These are phyloP conservation scores for Neodiprion virginianus DNA, from an alignment of 1,140 invertebrate genomes.

Conservation along the genomic window DNA sequence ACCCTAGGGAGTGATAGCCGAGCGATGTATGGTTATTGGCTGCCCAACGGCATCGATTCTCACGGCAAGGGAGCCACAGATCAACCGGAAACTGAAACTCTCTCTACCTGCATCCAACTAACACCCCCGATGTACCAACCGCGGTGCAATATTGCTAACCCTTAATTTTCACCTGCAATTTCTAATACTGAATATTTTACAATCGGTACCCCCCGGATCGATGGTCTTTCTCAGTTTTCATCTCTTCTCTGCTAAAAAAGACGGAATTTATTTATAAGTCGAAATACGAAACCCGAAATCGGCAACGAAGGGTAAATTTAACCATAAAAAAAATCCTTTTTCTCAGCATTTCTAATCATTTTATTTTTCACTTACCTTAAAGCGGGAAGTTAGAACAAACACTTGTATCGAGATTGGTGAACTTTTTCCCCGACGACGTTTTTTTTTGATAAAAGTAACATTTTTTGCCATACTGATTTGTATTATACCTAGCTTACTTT, in stretches of 20 bases:
- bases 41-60: constrained; percentile 59
- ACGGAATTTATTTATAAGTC: too few relatives aligned
- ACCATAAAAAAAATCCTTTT: too few relatives aligned
- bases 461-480: background rate
- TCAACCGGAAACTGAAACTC: constrained; percentile 59
- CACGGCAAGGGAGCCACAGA: constrained; percentile 59
- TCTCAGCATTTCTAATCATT: too few relatives aligned
- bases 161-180: too few relatives aligned
- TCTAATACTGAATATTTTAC: background rate
- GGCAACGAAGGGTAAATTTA: too few relatives aligned
- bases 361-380: too few relatives aligned
- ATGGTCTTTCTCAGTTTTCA: background rate
- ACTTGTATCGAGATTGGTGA: too few relatives aligned
- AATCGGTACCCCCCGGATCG: background rate
- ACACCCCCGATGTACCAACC: background rate
- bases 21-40: constrained; percentile 61
- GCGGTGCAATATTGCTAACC: too few relatives aligned
- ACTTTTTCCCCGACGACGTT: too few relatives aligned
- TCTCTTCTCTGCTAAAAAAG: background rate
- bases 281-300: too few relatives aligned
- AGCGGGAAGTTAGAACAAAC: too few relatives aligned
- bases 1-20: constrained; percentile 56
- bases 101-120: constrained; percentile 17
- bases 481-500: background rate
- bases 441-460: too few relatives aligned